phyloP scores from a whole-genome alignment of 2,888 invertebrate species.

The Harpalus rufipes region DNA sequence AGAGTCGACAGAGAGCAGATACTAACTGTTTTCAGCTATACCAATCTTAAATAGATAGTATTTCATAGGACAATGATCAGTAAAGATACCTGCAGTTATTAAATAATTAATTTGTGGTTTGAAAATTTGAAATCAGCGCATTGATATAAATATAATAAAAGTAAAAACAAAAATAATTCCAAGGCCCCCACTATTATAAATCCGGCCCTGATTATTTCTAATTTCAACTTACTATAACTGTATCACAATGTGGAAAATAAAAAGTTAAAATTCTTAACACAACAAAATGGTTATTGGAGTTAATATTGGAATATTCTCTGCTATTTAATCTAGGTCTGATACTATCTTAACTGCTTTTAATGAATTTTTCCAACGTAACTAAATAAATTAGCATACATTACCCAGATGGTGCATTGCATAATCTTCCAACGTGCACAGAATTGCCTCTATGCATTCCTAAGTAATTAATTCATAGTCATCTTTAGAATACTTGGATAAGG shows the following conservation, averaged over 20 bases:
- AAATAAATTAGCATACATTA: constrained; percentile 45
- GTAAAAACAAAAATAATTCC: no score
- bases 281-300: background rate
- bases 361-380: constrained; percentile 32
- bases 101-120: no score
- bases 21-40: no score
- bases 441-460: constrained; percentile 33
- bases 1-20: no score
- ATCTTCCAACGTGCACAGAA: constrained; percentile 26
- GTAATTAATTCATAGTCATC: constrained; percentile 42
- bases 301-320: background rate
- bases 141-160: no score
- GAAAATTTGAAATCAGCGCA: no score
- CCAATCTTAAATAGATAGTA: no score
- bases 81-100: no score
- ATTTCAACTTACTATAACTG: no score
- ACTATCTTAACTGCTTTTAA: background rate
- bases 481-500: constrained; percentile 6
- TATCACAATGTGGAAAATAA: background rate
- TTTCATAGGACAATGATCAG: no score
- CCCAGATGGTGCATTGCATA: constrained; percentile 16
- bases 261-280: background rate
- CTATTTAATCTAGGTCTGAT: constrained; percentile 4
- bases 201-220: no score
- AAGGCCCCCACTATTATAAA: no score